Evolutionary conservation across 2,888 invertebrate genomes (phyloP).

Genomic region (Odontocolon sp.): DNA sequence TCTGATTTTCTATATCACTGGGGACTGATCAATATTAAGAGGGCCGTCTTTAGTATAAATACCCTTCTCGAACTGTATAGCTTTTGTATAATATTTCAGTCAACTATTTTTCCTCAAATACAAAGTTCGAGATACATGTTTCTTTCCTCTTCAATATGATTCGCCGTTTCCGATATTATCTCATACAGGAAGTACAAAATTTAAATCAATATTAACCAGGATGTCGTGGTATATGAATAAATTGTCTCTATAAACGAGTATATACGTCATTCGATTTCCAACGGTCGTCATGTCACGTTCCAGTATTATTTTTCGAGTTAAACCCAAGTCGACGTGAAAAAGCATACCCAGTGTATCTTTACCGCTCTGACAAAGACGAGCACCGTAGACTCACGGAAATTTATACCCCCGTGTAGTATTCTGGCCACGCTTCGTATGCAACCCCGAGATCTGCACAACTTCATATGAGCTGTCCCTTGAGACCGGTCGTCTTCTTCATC

Average conservation of each 20-base stretch:
- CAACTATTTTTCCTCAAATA: too few relatives aligned
- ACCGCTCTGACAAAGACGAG: slow-evolving; percentile 18
- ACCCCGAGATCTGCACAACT: slow-evolving; percentile 36
- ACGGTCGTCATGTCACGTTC: background rate
- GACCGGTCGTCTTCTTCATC: slow-evolving; percentile 27
- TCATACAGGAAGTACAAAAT: background rate
- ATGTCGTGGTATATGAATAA: background rate
- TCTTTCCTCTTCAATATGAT: too few relatives aligned
- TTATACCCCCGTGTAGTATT: slow-evolving; percentile 48
- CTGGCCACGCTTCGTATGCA: slow-evolving; percentile 57
- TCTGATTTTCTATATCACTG: too few relatives aligned
- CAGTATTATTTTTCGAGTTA: background rate
- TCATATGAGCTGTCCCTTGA: slow-evolving; percentile 30
- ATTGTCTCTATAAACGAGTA: background rate
- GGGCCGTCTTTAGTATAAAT: too few relatives aligned
- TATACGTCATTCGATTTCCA: background rate
- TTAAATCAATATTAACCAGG: background rate
- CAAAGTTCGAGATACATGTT: too few relatives aligned
- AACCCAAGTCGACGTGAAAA: background rate
- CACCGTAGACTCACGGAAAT: slow-evolving; percentile 37
- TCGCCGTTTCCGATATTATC: too few relatives aligned
- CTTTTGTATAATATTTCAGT: too few relatives aligned
- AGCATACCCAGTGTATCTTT: background rate
- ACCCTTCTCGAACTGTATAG: too few relatives aligned
- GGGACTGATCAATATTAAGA: too few relatives aligned